Evolutionary conservation across 2,113 vertebrate species (phyloP).

Genomic region (Gasterosteus aculeatus): DNA sequence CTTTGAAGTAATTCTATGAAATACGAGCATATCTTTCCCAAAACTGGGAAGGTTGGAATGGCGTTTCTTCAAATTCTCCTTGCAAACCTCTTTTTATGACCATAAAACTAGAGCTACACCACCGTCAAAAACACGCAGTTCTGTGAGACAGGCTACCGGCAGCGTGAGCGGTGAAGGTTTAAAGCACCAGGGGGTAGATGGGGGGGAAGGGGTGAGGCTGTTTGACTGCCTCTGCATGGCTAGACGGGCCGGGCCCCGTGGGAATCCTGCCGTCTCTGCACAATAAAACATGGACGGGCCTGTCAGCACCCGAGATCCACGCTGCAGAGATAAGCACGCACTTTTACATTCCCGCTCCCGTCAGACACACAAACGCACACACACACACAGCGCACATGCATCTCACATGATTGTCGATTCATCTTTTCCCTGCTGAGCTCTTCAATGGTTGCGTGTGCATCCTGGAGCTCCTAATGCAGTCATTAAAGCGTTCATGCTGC

Average conservation of each 20-base stretch:
- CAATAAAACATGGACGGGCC: conserved; percentile 78
- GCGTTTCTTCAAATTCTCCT: conserved; percentile 33
- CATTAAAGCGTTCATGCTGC: conserved; percentile 70
- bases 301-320: conserved; percentile 75
- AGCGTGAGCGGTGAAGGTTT: conserved; percentile 21
- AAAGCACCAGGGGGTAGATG: conserved; percentile 17
- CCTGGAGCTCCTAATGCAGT: conserved; percentile 66
- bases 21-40: conserved; percentile 21
- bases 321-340: conserved; percentile 70
- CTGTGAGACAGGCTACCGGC: conserved; percentile 12
- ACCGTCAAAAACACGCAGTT: not conserved
- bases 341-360: conserved; percentile 46
- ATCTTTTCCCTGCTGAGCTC: conserved; percentile 45
- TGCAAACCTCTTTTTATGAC: conserved; percentile 17
- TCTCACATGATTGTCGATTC: conserved; percentile 57
- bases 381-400: conserved; percentile 22
- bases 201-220: conserved; percentile 2
- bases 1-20: conserved; percentile 11
- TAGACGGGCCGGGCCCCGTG: conserved; percentile 59
- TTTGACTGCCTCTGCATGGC: conserved; percentile 59
- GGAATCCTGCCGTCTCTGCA: conserved; percentile 63
- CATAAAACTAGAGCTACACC: conserved; percentile 4
- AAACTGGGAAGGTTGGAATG: conserved; percentile 35
- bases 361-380: conserved; percentile 29
- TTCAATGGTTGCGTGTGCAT: conserved; percentile 61